A percentile compares a stretch with the other conserved stretches of the same genome.
Conservation (phyloP, 2,888 invertebrate genomes). For the Microctonus hyperodae region DNA sequence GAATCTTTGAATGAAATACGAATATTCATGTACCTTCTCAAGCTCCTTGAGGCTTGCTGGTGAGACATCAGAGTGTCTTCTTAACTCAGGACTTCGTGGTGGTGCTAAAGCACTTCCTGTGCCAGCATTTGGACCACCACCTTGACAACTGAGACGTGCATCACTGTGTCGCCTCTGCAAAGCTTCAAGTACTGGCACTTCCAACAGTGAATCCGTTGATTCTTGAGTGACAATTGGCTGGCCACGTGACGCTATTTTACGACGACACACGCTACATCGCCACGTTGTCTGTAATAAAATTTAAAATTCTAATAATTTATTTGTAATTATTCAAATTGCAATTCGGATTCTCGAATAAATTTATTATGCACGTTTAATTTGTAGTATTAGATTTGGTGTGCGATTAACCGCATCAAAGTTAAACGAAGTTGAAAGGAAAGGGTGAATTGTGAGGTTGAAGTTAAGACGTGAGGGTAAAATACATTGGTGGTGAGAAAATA, state of each 20-base stretch:
- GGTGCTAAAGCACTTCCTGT: conserved; percentile 76
- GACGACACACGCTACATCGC: conserved; percentile 89
- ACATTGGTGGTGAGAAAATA: neutral
- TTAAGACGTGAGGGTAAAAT: neutral
- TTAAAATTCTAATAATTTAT: neutral
- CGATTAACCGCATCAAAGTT: neutral
- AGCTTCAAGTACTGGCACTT: conserved; percentile 80
- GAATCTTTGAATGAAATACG: neutral
- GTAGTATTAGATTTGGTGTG: neutral
- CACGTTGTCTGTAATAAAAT: conserved; percentile 72
- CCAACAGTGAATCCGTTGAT: conserved; percentile 83
- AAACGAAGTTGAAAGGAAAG: neutral
- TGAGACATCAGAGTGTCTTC: conserved; percentile 86
- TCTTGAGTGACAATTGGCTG: conserved; percentile 77
- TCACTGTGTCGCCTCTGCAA: conserved; percentile 85
- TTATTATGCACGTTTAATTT: neutral
- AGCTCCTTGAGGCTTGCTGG: conserved; percentile 86
- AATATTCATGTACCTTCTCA: conserved; percentile 72
- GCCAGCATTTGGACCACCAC: conserved; percentile 58
- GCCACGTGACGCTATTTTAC: conserved; percentile 80
- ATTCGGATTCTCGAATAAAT: neutral
- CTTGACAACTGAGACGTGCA: conserved; percentile 71
- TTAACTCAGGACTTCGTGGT: conserved; percentile 81
- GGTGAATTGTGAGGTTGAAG: neutral
- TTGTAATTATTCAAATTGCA: neutral